These are phyloP conservation scores for Philereme transversata DNA, from an alignment of 2,888 invertebrate genomes.

Conservation along the genomic window DNA sequence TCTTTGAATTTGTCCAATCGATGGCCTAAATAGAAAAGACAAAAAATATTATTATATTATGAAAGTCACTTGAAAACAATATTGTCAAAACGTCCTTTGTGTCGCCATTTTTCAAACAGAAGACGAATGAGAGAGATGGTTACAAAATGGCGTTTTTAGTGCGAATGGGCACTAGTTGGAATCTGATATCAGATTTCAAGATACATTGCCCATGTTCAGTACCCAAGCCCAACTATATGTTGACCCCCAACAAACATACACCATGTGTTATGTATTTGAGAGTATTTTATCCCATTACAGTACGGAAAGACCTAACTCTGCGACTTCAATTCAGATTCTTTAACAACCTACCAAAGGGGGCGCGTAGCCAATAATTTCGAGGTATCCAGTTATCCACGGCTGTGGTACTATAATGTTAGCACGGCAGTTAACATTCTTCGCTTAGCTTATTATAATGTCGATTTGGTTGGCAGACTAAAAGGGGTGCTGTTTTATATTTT, in stretches of 20 bases:
- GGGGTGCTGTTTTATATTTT: slow-evolving; percentile 68
- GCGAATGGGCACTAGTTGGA: no score
- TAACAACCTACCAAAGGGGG: slow-evolving; percentile 94
- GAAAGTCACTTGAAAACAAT: no score
- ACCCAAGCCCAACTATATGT: slow-evolving; percentile 35
- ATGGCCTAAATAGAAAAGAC: no score
- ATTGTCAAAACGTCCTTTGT: no score
- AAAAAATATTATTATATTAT: no score
- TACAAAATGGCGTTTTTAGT: no score
- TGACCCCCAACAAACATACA: slow-evolving; percentile 38
- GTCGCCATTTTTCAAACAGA: no score
- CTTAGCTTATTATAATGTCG: slow-evolving; percentile 73
- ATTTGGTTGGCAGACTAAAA: slow-evolving; percentile 67
- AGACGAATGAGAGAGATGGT: no score
- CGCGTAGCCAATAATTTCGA: slow-evolving; percentile 90
- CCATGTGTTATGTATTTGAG: slow-evolving; percentile 60
- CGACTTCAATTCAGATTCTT: slow-evolving; percentile 98
- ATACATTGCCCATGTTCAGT: slow-evolving; percentile 44
- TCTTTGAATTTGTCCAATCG: no score
- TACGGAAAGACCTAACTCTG: slow-evolving; percentile 98
- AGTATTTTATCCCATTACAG: slow-evolving; percentile 87
- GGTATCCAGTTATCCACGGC: slow-evolving; percentile 59
- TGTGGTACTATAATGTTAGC: slow-evolving; percentile 62
- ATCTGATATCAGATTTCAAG: neutral
- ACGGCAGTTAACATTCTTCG: slow-evolving; percentile 76